Base-by-base conservation (phyloP, 2,888 invertebrate species). In the Eustalomyia histrio region DNA sequence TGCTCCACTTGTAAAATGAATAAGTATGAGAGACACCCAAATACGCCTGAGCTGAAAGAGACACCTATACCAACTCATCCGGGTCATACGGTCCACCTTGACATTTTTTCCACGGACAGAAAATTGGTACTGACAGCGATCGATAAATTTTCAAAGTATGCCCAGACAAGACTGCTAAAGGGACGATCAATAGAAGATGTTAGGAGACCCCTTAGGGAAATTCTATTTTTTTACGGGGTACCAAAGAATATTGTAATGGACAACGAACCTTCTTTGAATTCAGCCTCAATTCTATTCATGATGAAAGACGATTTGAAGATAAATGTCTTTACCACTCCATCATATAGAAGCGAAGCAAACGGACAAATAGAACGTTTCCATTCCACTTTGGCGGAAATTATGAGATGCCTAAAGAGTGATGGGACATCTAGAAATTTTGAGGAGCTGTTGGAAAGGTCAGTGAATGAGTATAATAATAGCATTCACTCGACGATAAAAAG, bases 211-310 rank as follows among this genome's bases (percentile, higher is more conserved):
- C 24, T 83, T 0, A 60, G 76, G 2, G 76, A 84, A 17, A 17
- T 84, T 10, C n/a, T 83, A 21, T 81, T 83, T 5, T 61, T 21
- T n/a, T 84, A 80, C 21, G 75, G 82, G 7, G 75, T 78, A 16
- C 83, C 84, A 4, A 65, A 83, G 33, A 16, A 29, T 43, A 47
- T 85, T 0, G 82, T 85, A 7, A 83, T 81, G 17, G 84, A 85
- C 24, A 84, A 82, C 7, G 85, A 85, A 67, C 74, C 52, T 18
- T 80, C 84, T 0, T 18, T 85, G 7, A 84, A 83, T 18, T 83
- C 81, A 0, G 57, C 76, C 0, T 68, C 80, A 8, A 84, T 82
- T 0, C 69, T 60, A 35, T 81, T 80, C 1, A 58, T 85, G 75
- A 52, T 85, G 35, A 63, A 82, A 55, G 73, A 83, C 3, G 74